Evolutionary conservation across 2,888 invertebrate species (phyloP).

Genomic region (Acrocyrtus sp.): DNA sequence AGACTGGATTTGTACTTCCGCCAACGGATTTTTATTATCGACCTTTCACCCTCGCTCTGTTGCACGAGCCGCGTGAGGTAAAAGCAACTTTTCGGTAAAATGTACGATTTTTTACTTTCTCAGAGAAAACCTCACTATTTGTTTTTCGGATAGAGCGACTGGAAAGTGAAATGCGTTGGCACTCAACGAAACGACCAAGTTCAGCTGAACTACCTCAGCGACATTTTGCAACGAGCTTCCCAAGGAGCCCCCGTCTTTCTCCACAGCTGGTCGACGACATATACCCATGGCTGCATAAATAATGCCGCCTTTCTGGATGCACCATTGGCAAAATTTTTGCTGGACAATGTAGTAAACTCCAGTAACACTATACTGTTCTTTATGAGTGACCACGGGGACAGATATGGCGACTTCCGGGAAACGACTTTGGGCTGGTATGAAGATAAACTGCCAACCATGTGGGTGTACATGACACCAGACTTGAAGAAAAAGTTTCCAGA

Average conservation of each 20-base stretch:
- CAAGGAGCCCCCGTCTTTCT: slow-evolving; percentile 27
- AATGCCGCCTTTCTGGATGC: slow-evolving; percentile 25
- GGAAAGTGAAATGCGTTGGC: slow-evolving; percentile 34
- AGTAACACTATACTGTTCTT: slow-evolving; percentile 38
- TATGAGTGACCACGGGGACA: slow-evolving; percentile 40
- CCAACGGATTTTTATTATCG: slow-evolving; percentile 44
- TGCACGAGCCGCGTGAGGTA: not conserved
- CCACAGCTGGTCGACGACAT: slow-evolving; percentile 28
- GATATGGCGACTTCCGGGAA: slow-evolving; percentile 30
- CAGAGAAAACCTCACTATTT: no score
- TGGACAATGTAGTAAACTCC: not conserved
- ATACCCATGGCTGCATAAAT: slow-evolving; percentile 29
- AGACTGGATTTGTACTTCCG: slow-evolving; percentile 26
- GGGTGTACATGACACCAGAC: slow-evolving; percentile 29
- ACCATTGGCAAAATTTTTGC: slow-evolving; percentile 7
- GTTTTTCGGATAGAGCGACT: not conserved
- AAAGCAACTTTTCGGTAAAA: no score
- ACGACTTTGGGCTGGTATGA: slow-evolving; percentile 47
- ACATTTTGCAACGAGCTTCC: not conserved
- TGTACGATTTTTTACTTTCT: no score
- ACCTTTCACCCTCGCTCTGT: slow-evolving; percentile 10
- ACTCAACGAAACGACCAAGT: slow-evolving; percentile 13
- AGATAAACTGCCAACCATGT: slow-evolving; percentile 42
- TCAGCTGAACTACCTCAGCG: slow-evolving; percentile 25
- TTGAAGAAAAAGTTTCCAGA: slow-evolving; percentile 24